phyloP scores from a whole-genome alignment of 2,797 vertebrate species.

The Typhlichthys eigenmanni region DNA sequence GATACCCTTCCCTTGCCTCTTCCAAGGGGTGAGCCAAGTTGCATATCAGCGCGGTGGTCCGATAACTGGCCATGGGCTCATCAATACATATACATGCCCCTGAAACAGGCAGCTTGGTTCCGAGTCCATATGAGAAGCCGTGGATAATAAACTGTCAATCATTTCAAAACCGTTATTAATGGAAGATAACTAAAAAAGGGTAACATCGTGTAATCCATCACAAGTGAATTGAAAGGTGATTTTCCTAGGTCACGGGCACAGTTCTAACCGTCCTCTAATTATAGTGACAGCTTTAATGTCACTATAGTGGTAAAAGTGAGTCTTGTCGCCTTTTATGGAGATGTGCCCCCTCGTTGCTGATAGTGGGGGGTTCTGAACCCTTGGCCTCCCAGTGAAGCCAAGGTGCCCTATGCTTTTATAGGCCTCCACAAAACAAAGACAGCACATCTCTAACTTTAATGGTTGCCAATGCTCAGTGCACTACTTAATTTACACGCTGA shows the following conservation, averaged over 20 bases:
- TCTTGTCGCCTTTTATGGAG: slow-evolving; percentile 23
- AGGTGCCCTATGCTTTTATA: slow-evolving; percentile 55
- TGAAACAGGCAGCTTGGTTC: too few species aligned
- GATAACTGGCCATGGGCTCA: too few species aligned
- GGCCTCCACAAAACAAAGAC: slow-evolving; percentile 50
- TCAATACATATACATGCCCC: too few species aligned
- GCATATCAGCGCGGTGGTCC: too few species aligned
- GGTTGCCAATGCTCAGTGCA: slow-evolving; percentile 27
- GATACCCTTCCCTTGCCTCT: too few species aligned
- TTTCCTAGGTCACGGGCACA: slow-evolving; percentile 21
- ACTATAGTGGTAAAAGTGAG: slow-evolving; percentile 16
- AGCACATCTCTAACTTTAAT: slow-evolving; percentile 43
- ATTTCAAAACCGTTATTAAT: too few species aligned
- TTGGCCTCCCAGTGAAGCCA: slow-evolving; percentile 26
- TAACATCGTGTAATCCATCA: slow-evolving; percentile 9
- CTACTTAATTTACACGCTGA: slow-evolving; percentile 52
- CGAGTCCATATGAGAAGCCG: too few species aligned
- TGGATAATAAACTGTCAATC: too few species aligned
- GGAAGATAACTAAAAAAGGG: too few species aligned
- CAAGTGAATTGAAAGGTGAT: slow-evolving; percentile 20
- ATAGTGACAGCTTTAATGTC: slow-evolving; percentile 26
- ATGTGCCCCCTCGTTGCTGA: slow-evolving; percentile 24
- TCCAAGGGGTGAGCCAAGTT: too few species aligned
- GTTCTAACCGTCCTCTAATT: slow-evolving; percentile 16
- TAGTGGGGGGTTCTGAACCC: slow-evolving; percentile 22